These are phyloP conservation scores for Axea sp. DNA, from an alignment of 2,888 invertebrate species.

Conservation along the genomic window DNA sequence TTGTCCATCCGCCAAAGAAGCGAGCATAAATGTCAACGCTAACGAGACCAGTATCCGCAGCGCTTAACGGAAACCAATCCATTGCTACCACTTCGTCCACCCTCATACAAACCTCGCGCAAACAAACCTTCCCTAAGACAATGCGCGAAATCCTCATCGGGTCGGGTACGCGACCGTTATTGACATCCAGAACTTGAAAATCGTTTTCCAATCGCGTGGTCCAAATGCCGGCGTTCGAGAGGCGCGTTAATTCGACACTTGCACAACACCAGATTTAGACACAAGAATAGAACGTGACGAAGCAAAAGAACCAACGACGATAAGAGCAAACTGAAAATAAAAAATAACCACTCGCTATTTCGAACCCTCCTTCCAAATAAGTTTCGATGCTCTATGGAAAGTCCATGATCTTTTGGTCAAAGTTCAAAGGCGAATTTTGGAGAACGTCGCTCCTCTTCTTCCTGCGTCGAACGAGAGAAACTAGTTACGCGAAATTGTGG, in stretches of 20 bases:
- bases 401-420: background rate
- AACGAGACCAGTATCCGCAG: slow-evolving; percentile 6
- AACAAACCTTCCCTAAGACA: background rate
- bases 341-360: background rate
- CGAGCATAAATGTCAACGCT: slow-evolving; percentile 45
- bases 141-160: slow-evolving; percentile 2
- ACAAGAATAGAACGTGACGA: slow-evolving; percentile 69
- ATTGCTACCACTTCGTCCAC: too few relatives aligned
- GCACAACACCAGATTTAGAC: slow-evolving; percentile 73
- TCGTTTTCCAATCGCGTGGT: too few relatives aligned
- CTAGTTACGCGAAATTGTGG: too few relatives aligned
- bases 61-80: too few relatives aligned
- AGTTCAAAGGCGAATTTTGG: background rate
- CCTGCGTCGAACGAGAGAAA: too few relatives aligned
- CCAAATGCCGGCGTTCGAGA: too few relatives aligned
- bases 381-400: too few relatives aligned
- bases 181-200: slow-evolving; percentile 56
- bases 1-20: slow-evolving; percentile 31
- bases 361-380: too few relatives aligned
- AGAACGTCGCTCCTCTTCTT: background rate
- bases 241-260: slow-evolving; percentile 75
- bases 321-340: background rate
- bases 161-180: slow-evolving; percentile 10
- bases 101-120: slow-evolving; percentile 14
- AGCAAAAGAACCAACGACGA: background rate